Evolutionary conservation across 1,140 invertebrate genomes (phyloP).

Genomic region (Nephila pilipes): DNA sequence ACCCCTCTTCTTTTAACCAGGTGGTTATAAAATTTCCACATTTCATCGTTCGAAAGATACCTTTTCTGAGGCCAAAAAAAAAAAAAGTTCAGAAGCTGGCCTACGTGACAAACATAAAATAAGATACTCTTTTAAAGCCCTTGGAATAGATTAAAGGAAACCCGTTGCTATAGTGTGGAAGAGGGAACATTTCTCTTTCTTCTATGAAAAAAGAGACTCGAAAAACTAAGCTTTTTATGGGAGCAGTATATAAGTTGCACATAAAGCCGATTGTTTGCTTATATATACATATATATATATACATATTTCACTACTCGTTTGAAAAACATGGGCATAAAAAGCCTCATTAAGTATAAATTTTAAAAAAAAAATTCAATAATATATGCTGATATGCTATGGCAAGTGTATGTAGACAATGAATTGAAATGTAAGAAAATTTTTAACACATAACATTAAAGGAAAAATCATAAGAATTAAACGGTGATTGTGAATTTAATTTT

Average conservation of each 20-base stretch:
- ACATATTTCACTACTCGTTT: no score
- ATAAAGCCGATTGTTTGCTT: not conserved
- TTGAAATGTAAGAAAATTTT: no score
- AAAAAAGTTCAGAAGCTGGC: not conserved
- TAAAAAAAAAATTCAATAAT: no score
- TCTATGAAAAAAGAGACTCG: not conserved
- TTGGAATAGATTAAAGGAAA: constrained; percentile 19
- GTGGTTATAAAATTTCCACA: constrained; percentile 59
- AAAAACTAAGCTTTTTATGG: constrained; percentile 31
- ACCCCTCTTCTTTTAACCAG: constrained; percentile 46
- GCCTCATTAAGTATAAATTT: no score
- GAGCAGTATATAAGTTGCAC: constrained; percentile 14
- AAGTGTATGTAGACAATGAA: no score
- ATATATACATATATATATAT: no score
- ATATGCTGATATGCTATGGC: no score
- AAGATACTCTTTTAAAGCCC: constrained; percentile 24
- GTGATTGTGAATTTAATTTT: no score
- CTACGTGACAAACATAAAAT: constrained; percentile 48
- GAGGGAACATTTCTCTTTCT: constrained; percentile 8
- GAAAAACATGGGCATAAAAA: no score
- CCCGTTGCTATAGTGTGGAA: not conserved
- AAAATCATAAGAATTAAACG: no score
- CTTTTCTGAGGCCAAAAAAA: not conserved
- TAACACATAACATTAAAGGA: no score
- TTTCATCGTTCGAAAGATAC: constrained; percentile 51